phyloP scores from a whole-genome alignment of 2,888 invertebrate genomes.

The Sussaba pulchella region DNA sequence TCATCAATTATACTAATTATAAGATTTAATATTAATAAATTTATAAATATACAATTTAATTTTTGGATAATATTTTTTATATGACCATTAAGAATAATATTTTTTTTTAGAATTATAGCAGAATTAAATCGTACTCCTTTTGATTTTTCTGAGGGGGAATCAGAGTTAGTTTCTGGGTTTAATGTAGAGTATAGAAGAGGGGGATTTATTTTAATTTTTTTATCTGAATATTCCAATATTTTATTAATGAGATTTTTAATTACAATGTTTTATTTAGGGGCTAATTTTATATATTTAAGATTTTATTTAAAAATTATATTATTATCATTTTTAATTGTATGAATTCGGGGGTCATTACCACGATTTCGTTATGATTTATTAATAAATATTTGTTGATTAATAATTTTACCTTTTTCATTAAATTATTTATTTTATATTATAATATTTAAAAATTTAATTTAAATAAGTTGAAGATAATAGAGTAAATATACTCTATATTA shows the following conservation, averaged over 20 bases:
- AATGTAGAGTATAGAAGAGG: constrained; percentile 91
- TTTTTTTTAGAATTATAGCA: constrained; percentile 87
- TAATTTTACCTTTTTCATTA: constrained; percentile 87
- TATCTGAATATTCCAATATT: constrained; percentile 83
- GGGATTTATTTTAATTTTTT: constrained; percentile 90
- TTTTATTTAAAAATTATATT: constrained; percentile 50
- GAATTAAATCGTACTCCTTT: constrained; percentile 91
- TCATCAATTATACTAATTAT: constrained; percentile 86
- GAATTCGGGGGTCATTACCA: constrained; percentile 85
- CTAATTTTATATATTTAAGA: constrained; percentile 31
- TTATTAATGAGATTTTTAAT: constrained; percentile 71
- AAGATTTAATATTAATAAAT: constrained; percentile 85
- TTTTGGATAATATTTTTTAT: constrained; percentile 85
- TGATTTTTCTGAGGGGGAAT: constrained; percentile 93
- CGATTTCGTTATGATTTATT: constrained; percentile 92
- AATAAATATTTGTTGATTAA: constrained; percentile 89
- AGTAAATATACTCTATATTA: constrained; percentile 86
- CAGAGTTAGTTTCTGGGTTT: constrained; percentile 92
- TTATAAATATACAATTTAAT: constrained; percentile 85
- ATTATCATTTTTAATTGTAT: constrained; percentile 65
- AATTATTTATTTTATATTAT: constrained; percentile 67
- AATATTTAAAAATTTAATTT: constrained; percentile 66
- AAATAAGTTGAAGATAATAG: constrained; percentile 67
- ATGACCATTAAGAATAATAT: constrained; percentile 86
- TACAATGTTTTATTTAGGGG: constrained; percentile 58